phyloP scores from a whole-genome alignment of 2,113 vertebrate genomes.

The Chloropsis cyanopogon region DNA sequence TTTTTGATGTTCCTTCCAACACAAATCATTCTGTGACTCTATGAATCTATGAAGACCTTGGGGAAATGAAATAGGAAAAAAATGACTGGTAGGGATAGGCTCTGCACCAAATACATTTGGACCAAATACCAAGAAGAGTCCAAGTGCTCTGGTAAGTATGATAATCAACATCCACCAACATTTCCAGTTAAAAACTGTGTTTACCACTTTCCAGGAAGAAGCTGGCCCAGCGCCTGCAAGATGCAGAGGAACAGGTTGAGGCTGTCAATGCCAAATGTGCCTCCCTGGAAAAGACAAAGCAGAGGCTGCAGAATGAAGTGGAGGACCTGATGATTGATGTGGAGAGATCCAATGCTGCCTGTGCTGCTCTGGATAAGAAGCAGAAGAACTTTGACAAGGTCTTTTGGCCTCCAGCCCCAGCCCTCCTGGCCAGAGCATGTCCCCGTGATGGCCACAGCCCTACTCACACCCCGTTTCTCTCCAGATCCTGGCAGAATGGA shows the following conservation, averaged over 20 bases:
- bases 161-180: background rate
- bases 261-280: too few species aligned
- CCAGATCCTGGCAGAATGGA: background rate
- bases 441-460: background rate
- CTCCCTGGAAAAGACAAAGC: background rate
- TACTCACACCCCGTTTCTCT: background rate
- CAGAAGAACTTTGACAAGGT: background rate
- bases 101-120: background rate
- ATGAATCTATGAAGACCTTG: background rate
- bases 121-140: background rate
- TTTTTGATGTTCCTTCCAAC: background rate
- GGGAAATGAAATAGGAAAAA: background rate
- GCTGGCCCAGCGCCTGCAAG: background rate
- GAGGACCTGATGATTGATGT: too few species aligned
- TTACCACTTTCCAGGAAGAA: background rate
- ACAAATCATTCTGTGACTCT: background rate
- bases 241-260: background rate
- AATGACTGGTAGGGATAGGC: background rate
- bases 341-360: background rate
- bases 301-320: background rate
- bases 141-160: background rate
- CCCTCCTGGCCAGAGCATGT: background rate
- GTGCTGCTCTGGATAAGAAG: background rate
- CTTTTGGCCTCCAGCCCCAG: background rate
- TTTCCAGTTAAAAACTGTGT: background rate